Base-by-base conservation (phyloP, 2,113 vertebrate genomes). In the Ptychochromis oligacanthus region DNA sequence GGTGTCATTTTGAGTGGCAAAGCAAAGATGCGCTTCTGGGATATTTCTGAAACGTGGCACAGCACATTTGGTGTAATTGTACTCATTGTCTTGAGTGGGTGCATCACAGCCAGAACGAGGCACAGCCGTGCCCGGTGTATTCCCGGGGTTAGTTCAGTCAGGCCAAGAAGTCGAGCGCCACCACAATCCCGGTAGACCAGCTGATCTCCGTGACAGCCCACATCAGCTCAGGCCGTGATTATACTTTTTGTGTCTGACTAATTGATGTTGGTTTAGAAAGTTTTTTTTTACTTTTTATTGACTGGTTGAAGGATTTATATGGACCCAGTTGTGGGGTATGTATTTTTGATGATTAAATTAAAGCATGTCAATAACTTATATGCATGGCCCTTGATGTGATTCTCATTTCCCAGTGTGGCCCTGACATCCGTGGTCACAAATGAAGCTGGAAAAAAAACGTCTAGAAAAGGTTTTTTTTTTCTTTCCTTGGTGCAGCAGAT, bases 121-220 rank as follows among this genome's bases (percentile, higher is more conserved):
- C n/a, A 9, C 14, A 26, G 62, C 43, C 14, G 24, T 26, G 4
- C 15, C 58, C 18, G 28, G 20, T 40, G 60, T 20, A 7, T 62
- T 62, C 65, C 26, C 43, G 7, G 11, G 31, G 43, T 46, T 72
- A 26, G 31, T 28, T 31, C 26, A 4, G 65, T 9, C 17, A 70
- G 24, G 12, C 43, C 43, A 31, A 0, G 0, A 70, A 70, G 43
- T 28, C 15, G 9, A 70, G 24, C 65, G 49, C 43, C 49, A 4
- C 43, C 49, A 28, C 43, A 52, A 1, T 52, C 43, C 65, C 6
- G 0, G 49, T 31, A 52, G 17, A 52, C 31, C 6, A 6, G 65
- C 46, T 72, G 65, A 72, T 72, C 65, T 72, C 46, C 52, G 0
- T 52, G 0, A 72, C 17, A 0, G 6, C 4, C 17, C 65, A 52